Evolutionary conservation across 2,113 vertebrate genomes (phyloP).

Genomic region (Indicator maculatus): DNA sequence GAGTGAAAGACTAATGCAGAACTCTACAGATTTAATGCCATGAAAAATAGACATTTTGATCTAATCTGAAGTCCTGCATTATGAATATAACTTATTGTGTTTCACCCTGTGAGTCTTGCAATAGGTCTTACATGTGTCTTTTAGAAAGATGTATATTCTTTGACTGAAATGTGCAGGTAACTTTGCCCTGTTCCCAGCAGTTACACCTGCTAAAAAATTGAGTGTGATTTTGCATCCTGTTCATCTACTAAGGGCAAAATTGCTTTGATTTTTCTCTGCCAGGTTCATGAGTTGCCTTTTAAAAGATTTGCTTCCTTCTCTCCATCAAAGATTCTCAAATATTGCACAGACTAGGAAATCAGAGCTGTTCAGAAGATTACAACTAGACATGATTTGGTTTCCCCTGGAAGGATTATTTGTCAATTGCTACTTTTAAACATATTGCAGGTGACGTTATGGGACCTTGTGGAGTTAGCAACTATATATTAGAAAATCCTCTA

Average conservation of each 20-base stretch:
- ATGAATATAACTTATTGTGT: background rate
- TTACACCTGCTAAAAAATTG: background rate
- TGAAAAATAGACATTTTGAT: background rate
- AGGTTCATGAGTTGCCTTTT: background rate
- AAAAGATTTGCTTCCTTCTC: background rate
- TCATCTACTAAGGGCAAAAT: background rate
- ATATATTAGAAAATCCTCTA: background rate
- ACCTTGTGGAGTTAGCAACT: constrained; percentile 10
- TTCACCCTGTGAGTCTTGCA: background rate
- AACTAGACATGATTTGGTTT: constrained; percentile 12
- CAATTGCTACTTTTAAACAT: constrained; percentile 48
- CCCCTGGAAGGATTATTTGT: constrained; percentile 20
- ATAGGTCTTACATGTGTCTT: background rate
- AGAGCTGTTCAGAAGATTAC: background rate
- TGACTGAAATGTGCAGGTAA: background rate
- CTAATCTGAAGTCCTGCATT: background rate
- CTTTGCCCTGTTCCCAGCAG: background rate
- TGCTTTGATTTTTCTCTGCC: background rate
- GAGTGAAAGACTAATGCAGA: background rate
- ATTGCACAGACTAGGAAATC: constrained; percentile 12
- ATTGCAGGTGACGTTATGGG: constrained; percentile 41
- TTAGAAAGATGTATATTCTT: background rate
- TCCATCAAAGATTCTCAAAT: constrained; percentile 1
- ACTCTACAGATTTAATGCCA: background rate
- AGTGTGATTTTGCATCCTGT: background rate